Evolutionary conservation across 1,140 invertebrate genomes (phyloP).

Genomic region (Drosophila lini): DNA sequence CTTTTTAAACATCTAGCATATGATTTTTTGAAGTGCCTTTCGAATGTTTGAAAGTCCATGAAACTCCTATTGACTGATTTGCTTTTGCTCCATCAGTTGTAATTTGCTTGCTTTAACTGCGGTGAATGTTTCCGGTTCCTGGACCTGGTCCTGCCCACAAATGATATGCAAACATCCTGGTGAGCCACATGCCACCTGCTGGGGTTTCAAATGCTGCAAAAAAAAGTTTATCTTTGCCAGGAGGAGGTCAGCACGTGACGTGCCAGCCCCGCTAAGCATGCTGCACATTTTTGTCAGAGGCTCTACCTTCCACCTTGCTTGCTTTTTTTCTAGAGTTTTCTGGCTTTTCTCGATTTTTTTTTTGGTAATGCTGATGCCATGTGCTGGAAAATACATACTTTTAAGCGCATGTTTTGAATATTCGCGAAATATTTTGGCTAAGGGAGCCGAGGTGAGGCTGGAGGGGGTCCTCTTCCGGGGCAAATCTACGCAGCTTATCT

Average conservation of each 20-base stretch:
- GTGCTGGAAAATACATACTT: slow-evolving; percentile 70
- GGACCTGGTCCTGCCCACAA: slow-evolving; percentile 30
- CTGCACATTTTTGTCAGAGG: slow-evolving; percentile 65
- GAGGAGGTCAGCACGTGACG: slow-evolving; percentile 67
- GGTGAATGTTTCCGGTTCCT: not conserved
- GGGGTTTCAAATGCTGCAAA: slow-evolving; percentile 7
- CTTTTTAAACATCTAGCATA: not conserved
- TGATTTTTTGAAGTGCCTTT: not conserved
- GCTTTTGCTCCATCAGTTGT: slow-evolving; percentile 34
- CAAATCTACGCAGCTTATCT: slow-evolving; percentile 79
- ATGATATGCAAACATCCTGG: slow-evolving; percentile 57
- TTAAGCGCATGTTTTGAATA: slow-evolving; percentile 80
- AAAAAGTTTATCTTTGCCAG: slow-evolving; percentile 42
- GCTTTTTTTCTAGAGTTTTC: not conserved
- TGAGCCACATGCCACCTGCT: slow-evolving; percentile 49
- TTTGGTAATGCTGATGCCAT: slow-evolving; percentile 39
- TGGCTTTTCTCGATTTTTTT: slow-evolving; percentile 8
- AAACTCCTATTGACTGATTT: slow-evolving; percentile 38
- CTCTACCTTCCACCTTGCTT: slow-evolving; percentile 14
- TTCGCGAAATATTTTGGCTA: slow-evolving; percentile 71
- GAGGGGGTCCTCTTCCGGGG: slow-evolving; percentile 29
- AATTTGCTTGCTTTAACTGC: slow-evolving; percentile 46
- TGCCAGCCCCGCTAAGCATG: slow-evolving; percentile 53
- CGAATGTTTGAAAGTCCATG: not conserved
- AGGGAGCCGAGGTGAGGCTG: not conserved